Conservation (phyloP, 2,888 invertebrate genomes). For the Machimus atricapillus region DNA sequence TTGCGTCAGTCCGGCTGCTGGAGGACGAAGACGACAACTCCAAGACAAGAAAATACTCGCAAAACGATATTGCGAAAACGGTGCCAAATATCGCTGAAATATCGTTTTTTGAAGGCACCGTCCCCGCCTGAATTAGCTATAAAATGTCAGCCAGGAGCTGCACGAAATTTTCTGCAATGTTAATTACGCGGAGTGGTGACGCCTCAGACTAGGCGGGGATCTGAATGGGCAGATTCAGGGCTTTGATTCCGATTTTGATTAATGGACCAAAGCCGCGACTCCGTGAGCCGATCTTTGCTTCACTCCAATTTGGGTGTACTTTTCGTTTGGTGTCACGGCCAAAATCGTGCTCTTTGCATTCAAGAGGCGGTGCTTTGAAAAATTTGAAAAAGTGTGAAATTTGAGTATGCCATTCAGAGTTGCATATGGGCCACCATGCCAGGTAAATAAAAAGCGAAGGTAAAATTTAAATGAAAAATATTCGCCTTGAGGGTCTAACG, state of each 20-base stretch:
- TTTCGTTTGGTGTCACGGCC: background rate
- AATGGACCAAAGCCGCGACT: background rate
- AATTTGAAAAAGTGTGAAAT: background rate
- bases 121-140: background rate
- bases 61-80: slow-evolving; percentile 16
- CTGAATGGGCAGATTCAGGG: background rate
- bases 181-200: background rate
- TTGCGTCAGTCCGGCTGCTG: background rate
- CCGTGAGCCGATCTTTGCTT: background rate
- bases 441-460: background rate
- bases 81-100: slow-evolving; percentile 12
- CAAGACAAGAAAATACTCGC: background rate
- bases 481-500: background rate
- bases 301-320: background rate
- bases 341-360: background rate
- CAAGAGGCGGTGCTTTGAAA: background rate
- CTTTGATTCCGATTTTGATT: background rate
- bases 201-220: background rate
- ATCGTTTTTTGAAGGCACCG: background rate
- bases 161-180: slow-evolving; percentile 14
- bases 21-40: background rate
- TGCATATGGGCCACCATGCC: background rate
- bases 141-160: slow-evolving; percentile 5
- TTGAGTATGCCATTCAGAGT: background rate
- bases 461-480: background rate